Conservation (phyloP, 30 jellyfish, hydroid and myxozoan species). For the Aurelia sp. region DNA sequence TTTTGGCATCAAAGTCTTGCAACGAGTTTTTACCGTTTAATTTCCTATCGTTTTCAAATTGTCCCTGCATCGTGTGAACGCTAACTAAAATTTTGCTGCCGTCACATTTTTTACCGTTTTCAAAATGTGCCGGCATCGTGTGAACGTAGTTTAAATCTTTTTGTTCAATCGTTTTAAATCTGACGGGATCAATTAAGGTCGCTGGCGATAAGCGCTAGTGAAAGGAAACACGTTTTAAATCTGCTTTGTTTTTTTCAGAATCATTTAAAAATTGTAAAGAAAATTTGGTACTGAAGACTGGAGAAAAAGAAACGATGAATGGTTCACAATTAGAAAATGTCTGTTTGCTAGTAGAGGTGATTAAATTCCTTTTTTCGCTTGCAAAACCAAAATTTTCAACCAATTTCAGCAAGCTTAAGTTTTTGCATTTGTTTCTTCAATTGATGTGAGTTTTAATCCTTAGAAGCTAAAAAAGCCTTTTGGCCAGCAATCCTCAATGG, state of each 20-base stretch:
- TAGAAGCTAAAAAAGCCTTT: no score
- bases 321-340: constrained; percentile 47
- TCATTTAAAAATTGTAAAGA: constrained; percentile 38
- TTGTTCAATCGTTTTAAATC: neutral
- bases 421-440: neutral
- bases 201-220: no score
- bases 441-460: neutral
- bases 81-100: no score
- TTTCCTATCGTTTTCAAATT: no score
- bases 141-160: no score
- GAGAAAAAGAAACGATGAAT: constrained; percentile 32
- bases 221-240: neutral
- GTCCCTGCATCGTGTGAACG: no score
- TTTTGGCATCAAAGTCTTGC: no score
- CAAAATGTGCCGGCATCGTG: no score
- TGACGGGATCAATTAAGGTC: no score
- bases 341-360: constrained; percentile 54
- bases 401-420: neutral
- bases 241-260: constrained; percentile 4
- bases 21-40: no score
- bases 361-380: neutral
- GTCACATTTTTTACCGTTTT: no score
- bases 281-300: neutral
- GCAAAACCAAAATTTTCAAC: neutral
- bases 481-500: no score